Evolutionary conservation across 2,888 invertebrate genomes (phyloP).

Genomic region (Myopa testacea): DNA sequence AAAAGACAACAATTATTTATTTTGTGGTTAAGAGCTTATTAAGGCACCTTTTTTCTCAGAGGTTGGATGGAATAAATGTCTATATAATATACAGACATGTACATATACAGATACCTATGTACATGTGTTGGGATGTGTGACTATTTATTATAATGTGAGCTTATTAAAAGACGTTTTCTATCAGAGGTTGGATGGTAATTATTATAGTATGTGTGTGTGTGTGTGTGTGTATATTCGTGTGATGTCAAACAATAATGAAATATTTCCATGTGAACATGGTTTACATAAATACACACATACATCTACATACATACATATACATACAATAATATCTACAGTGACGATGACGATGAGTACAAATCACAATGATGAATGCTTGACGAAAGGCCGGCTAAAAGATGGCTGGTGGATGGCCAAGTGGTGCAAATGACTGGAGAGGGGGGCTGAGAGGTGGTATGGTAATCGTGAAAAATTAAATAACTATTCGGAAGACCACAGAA

Average conservation of each 20-base stretch:
- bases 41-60: conserved; percentile 5
- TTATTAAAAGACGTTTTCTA: background rate
- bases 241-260: no score
- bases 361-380: conserved; percentile 29
- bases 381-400: background rate
- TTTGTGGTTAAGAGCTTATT: conserved; percentile 40
- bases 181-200: background rate
- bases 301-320: no score
- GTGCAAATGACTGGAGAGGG: background rate
- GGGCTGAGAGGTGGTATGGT: background rate
- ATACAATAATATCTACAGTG: background rate
- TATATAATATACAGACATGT: no score
- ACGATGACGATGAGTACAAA: conserved; percentile 19
- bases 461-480: background rate
- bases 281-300: no score
- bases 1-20: conserved; percentile 36
- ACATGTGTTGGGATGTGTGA: background rate
- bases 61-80: background rate
- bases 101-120: no score
- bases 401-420: background rate
- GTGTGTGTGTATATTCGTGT: background rate
- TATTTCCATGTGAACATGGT: conserved; percentile 21
- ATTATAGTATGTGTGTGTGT: background rate
- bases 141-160: background rate
- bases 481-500: background rate